Percentiles rank a stretch among this genome's conserved stretches.
These are phyloP conservation scores for Megaceryle alcyon DNA, from an alignment of 2,797 vertebrate species.

Conservation along the genomic window DNA sequence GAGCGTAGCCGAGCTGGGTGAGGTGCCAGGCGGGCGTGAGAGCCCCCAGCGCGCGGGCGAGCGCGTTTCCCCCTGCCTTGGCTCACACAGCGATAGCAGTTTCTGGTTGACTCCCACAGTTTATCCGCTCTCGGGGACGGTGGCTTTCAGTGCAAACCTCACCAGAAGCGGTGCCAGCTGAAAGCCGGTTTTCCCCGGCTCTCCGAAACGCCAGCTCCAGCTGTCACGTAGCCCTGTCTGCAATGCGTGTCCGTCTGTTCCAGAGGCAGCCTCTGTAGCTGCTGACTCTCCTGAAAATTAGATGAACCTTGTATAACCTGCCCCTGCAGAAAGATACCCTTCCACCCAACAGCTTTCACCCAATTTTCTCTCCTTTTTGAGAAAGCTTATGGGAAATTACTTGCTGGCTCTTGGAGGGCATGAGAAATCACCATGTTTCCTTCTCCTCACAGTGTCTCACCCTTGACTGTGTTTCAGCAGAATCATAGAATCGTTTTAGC, in stretches of 20 bases:
- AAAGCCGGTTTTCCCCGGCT: not conserved
- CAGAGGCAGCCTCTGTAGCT: not conserved
- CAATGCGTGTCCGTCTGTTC: not conserved
- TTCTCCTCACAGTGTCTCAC: not conserved
- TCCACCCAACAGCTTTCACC: not conserved
- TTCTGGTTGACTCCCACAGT: not conserved
- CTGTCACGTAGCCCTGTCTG: not conserved
- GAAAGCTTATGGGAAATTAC: not conserved
- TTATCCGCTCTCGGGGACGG: fast-evolving
- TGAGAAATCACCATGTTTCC: not conserved
- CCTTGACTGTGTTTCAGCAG: not conserved
- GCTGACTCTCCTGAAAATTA: not conserved
- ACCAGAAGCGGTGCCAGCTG: fast-evolving
- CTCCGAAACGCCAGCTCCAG: fast-evolving
- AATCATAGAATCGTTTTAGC: not conserved
- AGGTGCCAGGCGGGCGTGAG: too few relatives aligned
- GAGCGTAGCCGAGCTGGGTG: too few relatives aligned
- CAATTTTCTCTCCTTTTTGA: fast-evolving
- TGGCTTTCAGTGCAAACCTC: not conserved
- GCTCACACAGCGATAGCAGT: fast-evolving
- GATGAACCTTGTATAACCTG: not conserved
- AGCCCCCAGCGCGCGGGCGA: fast-evolving
- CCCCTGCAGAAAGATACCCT: not conserved
- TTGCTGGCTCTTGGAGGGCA: not conserved
- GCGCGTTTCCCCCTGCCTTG: not conserved